Conservation (phyloP, 2,888 invertebrate species). For the Prenolepis imparis region DNA sequence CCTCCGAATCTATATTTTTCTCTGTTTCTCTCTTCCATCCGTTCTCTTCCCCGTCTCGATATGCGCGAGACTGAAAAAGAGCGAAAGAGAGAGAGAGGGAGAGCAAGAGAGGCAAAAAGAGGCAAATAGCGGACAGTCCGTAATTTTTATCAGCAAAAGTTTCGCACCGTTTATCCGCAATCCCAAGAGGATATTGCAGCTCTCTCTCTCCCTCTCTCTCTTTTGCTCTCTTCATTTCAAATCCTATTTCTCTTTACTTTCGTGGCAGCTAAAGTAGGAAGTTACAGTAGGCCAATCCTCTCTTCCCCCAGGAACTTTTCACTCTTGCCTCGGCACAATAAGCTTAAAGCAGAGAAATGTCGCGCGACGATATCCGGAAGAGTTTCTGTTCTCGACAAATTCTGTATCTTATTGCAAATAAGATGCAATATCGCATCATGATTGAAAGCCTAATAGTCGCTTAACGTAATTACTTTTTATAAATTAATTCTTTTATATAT, state of each 20-base stretch:
- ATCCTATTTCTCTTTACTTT: constrained; percentile 70
- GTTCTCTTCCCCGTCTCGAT: neutral
- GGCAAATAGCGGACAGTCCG: constrained; percentile 45
- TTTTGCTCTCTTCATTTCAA: constrained; percentile 38
- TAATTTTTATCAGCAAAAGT: constrained; percentile 55
- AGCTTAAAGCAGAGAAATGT: constrained; percentile 58
- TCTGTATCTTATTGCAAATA: neutral
- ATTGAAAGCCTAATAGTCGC: neutral
- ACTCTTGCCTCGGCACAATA: constrained; percentile 75
- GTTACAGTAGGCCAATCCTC: constrained; percentile 74
- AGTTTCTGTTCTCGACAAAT: neutral
- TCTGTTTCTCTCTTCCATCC: constrained; percentile 3
- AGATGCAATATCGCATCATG: neutral
- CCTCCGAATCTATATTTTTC: neutral
- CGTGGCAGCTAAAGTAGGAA: constrained; percentile 75
- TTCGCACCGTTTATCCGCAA: constrained; percentile 47
- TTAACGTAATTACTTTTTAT: neutral
- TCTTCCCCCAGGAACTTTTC: constrained; percentile 59
- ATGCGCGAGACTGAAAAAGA: constrained; percentile 1
- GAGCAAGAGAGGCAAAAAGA: constrained; percentile 3
- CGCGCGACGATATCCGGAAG: constrained; percentile 60
- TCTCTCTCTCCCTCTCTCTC: constrained; percentile 40
- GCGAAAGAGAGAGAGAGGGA: neutral
- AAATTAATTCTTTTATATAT: neutral
- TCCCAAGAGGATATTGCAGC: constrained; percentile 39